phyloP scores from a whole-genome alignment of 2,797 vertebrate genomes.

The Smutsia temminckii region DNA sequence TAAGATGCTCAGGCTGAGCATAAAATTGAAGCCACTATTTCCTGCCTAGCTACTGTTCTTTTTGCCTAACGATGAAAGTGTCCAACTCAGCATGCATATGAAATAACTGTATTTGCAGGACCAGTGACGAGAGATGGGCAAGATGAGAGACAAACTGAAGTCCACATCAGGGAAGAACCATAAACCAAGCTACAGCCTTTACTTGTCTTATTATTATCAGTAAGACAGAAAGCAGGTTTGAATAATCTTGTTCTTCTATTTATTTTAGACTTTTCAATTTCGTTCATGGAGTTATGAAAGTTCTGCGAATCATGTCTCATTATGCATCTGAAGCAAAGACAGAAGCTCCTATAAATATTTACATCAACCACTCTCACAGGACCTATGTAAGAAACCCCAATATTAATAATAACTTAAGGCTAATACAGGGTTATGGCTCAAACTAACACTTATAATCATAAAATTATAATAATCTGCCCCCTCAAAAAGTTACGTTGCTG shows the following conservation, averaged over 20 bases:
- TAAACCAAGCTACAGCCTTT: neutral
- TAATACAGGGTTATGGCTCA: neutral
- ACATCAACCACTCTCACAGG: neutral
- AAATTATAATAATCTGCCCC: neutral
- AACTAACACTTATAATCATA: slow-evolving; percentile 6
- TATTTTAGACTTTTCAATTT: neutral
- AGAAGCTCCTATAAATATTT: neutral
- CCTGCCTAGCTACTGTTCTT: neutral
- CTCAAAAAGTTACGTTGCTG: neutral
- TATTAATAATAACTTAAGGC: neutral
- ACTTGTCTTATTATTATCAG: neutral
- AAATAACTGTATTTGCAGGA: slow-evolving; percentile 17
- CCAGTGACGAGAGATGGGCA: neutral
- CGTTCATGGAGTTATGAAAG: neutral
- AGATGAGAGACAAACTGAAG: neutral
- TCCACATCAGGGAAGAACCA: neutral
- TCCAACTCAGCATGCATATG: neutral
- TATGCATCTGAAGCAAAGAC: slow-evolving; percentile 1
- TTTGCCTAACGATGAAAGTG: neutral
- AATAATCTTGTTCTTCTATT: neutral
- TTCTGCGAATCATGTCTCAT: neutral
- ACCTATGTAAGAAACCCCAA: neutral
- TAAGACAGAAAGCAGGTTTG: neutral
- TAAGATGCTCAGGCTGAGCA: neutral
- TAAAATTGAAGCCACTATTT: neutral